A percentile compares a stretch with the other conserved stretches of the same genome.
These are phyloP conservation scores for Zaprionus lineosus DNA, from an alignment of 2,888 invertebrate genomes.

Conservation along the genomic window DNA sequence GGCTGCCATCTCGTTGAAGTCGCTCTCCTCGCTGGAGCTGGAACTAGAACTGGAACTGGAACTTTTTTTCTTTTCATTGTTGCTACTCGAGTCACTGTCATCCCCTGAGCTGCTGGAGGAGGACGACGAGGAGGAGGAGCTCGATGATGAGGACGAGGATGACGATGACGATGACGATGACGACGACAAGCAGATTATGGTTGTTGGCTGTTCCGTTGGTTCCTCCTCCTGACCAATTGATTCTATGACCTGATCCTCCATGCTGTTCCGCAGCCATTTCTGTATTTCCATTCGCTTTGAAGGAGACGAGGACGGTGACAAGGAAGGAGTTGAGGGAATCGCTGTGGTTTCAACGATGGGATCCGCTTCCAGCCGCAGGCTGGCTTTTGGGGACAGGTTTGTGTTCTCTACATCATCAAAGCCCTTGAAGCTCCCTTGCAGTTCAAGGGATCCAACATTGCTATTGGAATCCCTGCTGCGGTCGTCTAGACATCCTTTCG, in stretches of 20 bases:
- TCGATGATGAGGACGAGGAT: slow-evolving; percentile 35
- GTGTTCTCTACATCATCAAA: slow-evolving; percentile 65
- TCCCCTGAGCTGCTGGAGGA: slow-evolving; percentile 22
- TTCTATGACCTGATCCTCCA: slow-evolving; percentile 12
- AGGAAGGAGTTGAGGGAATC: too few species aligned
- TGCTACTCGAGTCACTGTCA: neutral
- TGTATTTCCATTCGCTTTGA: slow-evolving; percentile 53
- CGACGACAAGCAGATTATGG: neutral
- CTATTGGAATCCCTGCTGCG: slow-evolving; percentile 32
- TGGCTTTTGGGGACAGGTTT: slow-evolving; percentile 53
- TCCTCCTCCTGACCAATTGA: neutral
- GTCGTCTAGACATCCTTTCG: slow-evolving; percentile 35
- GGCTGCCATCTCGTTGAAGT: slow-evolving; percentile 75
- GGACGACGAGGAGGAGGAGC: too few species aligned
- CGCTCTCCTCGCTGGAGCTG: slow-evolving; percentile 58
- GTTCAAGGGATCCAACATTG: slow-evolving; percentile 44
- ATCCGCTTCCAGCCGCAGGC: slow-evolving; percentile 35
- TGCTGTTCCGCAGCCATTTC: slow-evolving; percentile 51
- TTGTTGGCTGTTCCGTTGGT: neutral
- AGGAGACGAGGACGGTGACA: too few species aligned
- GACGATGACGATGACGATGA: slow-evolving; percentile 22
- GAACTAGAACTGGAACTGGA: slow-evolving; percentile 44
- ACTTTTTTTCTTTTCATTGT: neutral
- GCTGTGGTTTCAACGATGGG: neutral
- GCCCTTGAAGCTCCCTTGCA: slow-evolving; percentile 56